Evolutionary conservation across 1,140 invertebrate species (phyloP), one percentile per base, ranked within the genome.

Genomic region (Tribolium castaneum): DNA sequence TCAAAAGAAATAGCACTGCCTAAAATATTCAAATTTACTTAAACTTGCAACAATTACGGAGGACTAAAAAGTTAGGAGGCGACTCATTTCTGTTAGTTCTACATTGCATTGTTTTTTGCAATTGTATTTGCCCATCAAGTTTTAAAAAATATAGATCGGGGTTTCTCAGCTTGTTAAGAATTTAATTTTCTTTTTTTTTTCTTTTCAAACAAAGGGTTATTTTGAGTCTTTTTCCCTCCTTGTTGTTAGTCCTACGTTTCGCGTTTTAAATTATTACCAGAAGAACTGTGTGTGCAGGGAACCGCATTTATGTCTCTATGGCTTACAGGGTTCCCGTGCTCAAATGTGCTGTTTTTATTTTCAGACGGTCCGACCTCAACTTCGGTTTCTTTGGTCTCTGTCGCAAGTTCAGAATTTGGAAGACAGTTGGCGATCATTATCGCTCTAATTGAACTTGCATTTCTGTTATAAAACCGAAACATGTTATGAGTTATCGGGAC

Each of bases 381-480:
- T 25, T 86, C 85, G 35, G 80, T 83, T 71, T 83, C 80, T n/a
- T 80, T 80, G 80, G 79, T 71, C 6, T 79, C 51, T 39, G 54
- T 56, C 5, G 85, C 84, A 87, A 84, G 35, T 83, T 83, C 71
- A 78, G 83, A 78, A 86, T 87, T 71, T 85, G 86, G 75, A 86
- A 91, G 83, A 86, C 92, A 93, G 85, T 93, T 92, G 0, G 93
- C 92, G n/a, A 94, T 88, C 89, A 93, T 91, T 66, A 94, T 89
- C n/a, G 92, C 90, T 71, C 94, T 89, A 35, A 96, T 91, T 0
- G 94, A 95, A 79, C 94, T 95, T 2, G 94, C 94, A 87, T 95
- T 96, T 3, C 90, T 89, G 87, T 97, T 97, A 82, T 94, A 94
- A 85, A 97, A 96, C 75, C 90, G 88, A 85, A 93, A 96, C 49